Conservation (phyloP, 2,113 vertebrate species). For the Solenodon paradoxus region DNA sequence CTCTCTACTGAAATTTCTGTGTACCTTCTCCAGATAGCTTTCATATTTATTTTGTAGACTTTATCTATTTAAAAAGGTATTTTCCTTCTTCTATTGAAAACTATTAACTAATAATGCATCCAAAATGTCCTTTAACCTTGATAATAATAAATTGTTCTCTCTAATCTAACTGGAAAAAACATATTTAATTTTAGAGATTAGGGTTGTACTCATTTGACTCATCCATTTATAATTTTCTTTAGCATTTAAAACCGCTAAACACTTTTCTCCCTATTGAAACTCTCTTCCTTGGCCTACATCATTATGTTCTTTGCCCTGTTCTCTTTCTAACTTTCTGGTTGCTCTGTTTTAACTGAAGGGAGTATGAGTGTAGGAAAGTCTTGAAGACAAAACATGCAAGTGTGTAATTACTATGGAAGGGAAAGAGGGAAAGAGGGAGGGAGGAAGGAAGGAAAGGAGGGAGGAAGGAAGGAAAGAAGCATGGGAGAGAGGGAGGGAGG, state of each 20-base stretch:
- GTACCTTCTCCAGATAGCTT: not conserved
- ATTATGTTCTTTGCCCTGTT: not conserved
- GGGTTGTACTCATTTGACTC: not conserved
- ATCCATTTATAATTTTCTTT: not conserved
- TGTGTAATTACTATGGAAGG: not conserved
- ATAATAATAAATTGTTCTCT: not conserved
- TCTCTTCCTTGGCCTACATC: not conserved
- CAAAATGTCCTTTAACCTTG: not conserved
- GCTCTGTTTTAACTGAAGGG: not conserved
- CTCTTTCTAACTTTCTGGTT: not conserved
- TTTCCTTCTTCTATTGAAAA: constrained; percentile 25
- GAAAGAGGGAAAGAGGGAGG: not conserved
- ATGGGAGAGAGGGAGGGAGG: no score
- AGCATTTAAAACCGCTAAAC: not conserved
- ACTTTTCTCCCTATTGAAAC: not conserved
- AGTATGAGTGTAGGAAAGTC: not conserved
- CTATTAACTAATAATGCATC: not conserved
- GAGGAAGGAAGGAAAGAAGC: not conserved
- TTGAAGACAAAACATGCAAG: not conserved
- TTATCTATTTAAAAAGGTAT: not conserved
- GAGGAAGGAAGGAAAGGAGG: not conserved
- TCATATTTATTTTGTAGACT: not conserved
- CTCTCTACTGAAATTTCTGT: not conserved
- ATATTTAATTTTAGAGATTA: not conserved
- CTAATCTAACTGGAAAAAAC: not conserved